A percentile compares a stretch with the other conserved stretches of the same genome.
Conservation (phyloP, 2,888 invertebrate genomes). For the Caenorhabditis drosophilae region DNA sequence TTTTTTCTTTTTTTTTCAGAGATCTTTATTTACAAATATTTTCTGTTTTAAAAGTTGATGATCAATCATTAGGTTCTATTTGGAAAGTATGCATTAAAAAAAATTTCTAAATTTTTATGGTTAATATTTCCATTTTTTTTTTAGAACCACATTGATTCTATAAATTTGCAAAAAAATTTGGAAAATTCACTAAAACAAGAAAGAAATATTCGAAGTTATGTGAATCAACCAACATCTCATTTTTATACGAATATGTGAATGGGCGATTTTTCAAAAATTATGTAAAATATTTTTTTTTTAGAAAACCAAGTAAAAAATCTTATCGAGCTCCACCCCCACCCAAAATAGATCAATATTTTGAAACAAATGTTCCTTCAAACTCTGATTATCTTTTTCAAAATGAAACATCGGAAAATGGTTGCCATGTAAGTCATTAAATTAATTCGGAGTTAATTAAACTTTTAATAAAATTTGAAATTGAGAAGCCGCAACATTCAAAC, state of each 20-base stretch:
- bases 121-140: neutral
- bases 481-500: too few relatives aligned
- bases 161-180: slow-evolving; percentile 5
- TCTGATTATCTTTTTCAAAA: too few relatives aligned
- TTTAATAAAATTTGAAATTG: too few relatives aligned
- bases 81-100: too few relatives aligned
- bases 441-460: too few relatives aligned
- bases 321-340: slow-evolving; percentile 29
- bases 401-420: too few relatives aligned
- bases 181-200: neutral
- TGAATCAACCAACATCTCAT: slow-evolving; percentile 28
- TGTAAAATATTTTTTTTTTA: neutral
- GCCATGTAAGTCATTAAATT: too few relatives aligned
- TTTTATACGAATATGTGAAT: slow-evolving; percentile 20
- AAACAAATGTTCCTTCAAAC: neutral
- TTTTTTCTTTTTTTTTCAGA: slow-evolving; percentile 13
- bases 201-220: slow-evolving; percentile 11
- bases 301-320: slow-evolving; percentile 16
- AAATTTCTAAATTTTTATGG: neutral
- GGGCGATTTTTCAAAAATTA: neutral
- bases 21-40: slow-evolving; percentile 20
- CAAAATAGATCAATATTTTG: slow-evolving; percentile 8
- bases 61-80: neutral
- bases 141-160: neutral
- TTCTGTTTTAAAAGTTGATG: neutral